Conservation (phyloP, 2,113 vertebrate species). For the Sphaerodactylus townsendi region DNA sequence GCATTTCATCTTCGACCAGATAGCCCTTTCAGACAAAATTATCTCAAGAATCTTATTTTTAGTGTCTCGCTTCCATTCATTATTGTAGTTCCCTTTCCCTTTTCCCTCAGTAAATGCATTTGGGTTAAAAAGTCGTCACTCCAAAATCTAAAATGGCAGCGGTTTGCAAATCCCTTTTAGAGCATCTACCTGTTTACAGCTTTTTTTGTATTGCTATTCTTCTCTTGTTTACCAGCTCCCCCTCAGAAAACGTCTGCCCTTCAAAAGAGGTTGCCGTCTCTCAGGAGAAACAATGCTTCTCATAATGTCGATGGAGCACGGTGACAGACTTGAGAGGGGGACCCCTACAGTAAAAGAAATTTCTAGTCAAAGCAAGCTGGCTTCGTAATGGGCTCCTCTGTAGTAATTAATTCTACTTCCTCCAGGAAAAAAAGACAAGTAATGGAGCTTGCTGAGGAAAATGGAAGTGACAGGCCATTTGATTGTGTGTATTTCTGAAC, state of each 20-base stretch:
- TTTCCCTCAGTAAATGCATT: neutral
- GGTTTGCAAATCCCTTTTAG: neutral
- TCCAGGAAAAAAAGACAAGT: neutral
- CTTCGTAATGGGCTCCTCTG: neutral
- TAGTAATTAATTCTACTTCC: neutral
- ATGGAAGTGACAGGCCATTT: neutral
- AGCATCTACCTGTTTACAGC: neutral
- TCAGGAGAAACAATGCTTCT: neutral
- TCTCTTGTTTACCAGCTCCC: neutral
- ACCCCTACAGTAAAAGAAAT: neutral
- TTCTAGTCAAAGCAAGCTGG: neutral
- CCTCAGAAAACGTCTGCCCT: neutral
- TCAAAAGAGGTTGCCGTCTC: neutral
- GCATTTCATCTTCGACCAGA: slow-evolving; percentile 15
- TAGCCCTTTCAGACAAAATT: neutral
- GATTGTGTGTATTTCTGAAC: too few relatives aligned
- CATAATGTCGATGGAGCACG: neutral
- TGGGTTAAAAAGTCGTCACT: slow-evolving; percentile 10
- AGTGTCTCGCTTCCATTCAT: neutral
- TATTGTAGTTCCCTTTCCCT: neutral
- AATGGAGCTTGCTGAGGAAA: neutral
- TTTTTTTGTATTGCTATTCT: neutral
- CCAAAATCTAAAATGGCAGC: neutral
- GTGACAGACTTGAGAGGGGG: neutral
- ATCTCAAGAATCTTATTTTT: neutral